Evolutionary conservation across 2,888 invertebrate species (phyloP), one percentile per base, ranked within the genome.

Genomic region (Unio pictorum): DNA sequence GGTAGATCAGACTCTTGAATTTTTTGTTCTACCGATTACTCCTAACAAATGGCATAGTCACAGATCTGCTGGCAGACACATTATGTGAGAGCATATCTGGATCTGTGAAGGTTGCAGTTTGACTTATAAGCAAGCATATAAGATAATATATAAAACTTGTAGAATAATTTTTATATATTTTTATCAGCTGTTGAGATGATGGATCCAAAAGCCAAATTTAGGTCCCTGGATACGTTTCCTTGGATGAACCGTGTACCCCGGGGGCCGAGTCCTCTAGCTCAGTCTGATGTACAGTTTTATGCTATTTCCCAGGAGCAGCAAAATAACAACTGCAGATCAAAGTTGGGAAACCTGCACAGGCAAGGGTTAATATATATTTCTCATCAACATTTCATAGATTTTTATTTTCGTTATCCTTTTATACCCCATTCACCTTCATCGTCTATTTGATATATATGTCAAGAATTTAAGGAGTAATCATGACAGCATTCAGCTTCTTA

Each of bases 121-220:
- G 45, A 45, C 45, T 45, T 45, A 15, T 45, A 45, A 45, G 45
- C 15, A 45, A 45, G 15, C 15, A 45, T 45, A 45, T 3, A 45
- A 11, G 15, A 3, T 45, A 45, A 3, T 45, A 45, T 45, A 45
- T 3, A 3, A 15, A 45, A 11, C 57, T 20, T 58, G 1, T 8
- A 58, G 15, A 58, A 26, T 26, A 34, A 20, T 59, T 20, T 57
- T n/a, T 57, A 56, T 65, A 23, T 26, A 67, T 23, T 57, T 64
- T 61, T 74, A 77, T 7, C 76, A 90, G 90, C 90, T 69, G 86
- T 88, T 69, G 90, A 90, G 78, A 88, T 90, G 84, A 72, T 90
- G 80, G 90, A 90, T 75, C 90, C 90, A 0, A 90, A 90, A 79
- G 87, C 84, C 61, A 86, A 86, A 72, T 70, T 79, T 34, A 79